phyloP scores from a whole-genome alignment of 1,140 invertebrate species.

The Pogonus chalceus region DNA sequence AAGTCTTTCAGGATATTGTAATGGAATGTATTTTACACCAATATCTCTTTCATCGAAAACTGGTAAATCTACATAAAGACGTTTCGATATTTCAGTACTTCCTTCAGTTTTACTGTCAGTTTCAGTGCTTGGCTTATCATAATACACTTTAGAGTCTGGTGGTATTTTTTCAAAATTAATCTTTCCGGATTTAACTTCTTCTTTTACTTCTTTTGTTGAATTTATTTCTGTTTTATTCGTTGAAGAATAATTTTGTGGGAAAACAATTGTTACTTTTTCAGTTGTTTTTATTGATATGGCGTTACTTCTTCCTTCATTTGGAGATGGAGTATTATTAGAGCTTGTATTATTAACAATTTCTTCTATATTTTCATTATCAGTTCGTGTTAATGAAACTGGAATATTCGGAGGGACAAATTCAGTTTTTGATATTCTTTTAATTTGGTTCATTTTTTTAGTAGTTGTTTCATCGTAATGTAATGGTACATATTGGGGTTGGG shows the following conservation, averaged over 20 bases:
- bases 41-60: slow-evolving; percentile 26
- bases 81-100: slow-evolving; percentile 12
- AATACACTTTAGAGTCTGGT: background rate
- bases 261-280: background rate
- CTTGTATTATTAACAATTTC: background rate
- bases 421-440: background rate
- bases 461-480: slow-evolving; percentile 23
- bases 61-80: slow-evolving; percentile 30
- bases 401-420: background rate
- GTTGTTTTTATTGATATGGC: background rate
- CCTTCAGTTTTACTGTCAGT: slow-evolving; percentile 1
- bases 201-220: background rate
- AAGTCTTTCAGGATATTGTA: slow-evolving; percentile 11
- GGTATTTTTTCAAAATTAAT: background rate
- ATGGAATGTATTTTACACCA: slow-evolving; percentile 30
- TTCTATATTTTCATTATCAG: background rate
- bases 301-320: background rate
- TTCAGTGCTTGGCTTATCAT: background rate
- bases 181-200: background rate
- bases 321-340: background rate
- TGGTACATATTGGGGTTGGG: slow-evolving; percentile 17
- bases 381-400: background rate
- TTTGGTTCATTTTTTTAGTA: background rate
- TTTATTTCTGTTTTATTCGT: background rate
- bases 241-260: background rate